A percentile compares a stretch with the other conserved stretches of the same genome.
phyloP scores from a whole-genome alignment of 2,797 vertebrate species.

The Huso huso region DNA sequence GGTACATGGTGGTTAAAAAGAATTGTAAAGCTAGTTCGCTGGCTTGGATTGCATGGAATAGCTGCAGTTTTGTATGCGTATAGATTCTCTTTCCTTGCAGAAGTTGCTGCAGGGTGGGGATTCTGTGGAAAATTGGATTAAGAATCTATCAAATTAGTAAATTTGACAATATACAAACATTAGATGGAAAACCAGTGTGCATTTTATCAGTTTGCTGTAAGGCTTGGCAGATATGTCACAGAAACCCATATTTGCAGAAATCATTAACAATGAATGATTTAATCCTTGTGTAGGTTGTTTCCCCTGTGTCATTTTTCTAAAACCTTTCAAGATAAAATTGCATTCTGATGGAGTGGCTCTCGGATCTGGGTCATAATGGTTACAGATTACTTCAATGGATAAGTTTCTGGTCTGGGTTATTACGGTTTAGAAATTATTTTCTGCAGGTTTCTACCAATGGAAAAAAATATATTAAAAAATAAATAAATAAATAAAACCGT shows the following conservation, averaged over 20 bases:
- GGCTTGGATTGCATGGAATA: not conserved
- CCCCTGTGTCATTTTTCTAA: constrained; percentile 10
- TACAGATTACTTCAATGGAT: constrained; percentile 7
- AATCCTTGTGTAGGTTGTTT: constrained; percentile 3
- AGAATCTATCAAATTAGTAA: constrained; percentile 3
- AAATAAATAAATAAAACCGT: too few relatives aligned
- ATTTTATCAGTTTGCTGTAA: not conserved
- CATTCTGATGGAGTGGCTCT: not conserved
- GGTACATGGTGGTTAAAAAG: too few relatives aligned
- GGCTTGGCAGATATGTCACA: not conserved
- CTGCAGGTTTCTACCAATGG: too few relatives aligned
- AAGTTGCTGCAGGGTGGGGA: not conserved
- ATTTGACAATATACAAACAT: not conserved
- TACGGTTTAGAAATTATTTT: not conserved
- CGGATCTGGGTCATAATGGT: not conserved
- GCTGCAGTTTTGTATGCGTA: not conserved
- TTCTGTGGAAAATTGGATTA: constrained; percentile 6
- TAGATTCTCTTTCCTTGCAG: not conserved
- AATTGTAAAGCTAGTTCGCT: too few relatives aligned
- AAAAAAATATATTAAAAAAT: too few relatives aligned
- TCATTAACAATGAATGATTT: constrained; percentile 12
- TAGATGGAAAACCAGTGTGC: not conserved
- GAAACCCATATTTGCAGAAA: not conserved
- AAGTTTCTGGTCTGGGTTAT: not conserved
- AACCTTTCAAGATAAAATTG: constrained; percentile 4